Evolutionary conservation across 1,140 invertebrate species (phyloP).

Genomic region (Caenorhabditis remanei): DNA sequence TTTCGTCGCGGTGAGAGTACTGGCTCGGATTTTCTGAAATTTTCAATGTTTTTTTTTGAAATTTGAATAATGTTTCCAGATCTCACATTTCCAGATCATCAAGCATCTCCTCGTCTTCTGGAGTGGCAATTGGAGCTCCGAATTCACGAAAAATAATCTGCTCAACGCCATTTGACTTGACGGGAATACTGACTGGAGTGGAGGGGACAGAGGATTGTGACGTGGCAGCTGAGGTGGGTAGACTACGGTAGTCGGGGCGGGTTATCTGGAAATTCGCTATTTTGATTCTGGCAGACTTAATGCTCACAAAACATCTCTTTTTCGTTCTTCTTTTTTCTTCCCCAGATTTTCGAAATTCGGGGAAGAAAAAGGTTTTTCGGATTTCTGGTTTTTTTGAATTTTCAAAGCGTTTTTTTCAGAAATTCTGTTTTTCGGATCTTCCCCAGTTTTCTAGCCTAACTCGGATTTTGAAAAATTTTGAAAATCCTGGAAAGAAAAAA

Average conservation of each 20-base stretch:
- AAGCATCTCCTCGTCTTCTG: constrained; percentile 37
- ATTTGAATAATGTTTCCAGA: background rate
- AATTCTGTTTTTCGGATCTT: too few relatives aligned
- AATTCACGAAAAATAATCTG: constrained; percentile 30
- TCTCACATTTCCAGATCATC: constrained; percentile 48
- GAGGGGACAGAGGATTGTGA: constrained; percentile 39
- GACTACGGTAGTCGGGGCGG: constrained; percentile 41
- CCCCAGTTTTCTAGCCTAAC: too few relatives aligned
- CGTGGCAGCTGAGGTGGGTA: constrained; percentile 31
- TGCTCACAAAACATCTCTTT: background rate
- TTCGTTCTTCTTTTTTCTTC: too few relatives aligned
- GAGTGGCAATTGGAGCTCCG: constrained; percentile 31
- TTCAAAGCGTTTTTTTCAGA: too few relatives aligned
- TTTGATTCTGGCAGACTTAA: background rate
- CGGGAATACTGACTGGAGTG: background rate
- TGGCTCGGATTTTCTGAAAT: constrained; percentile 35
- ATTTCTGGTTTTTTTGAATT: too few relatives aligned
- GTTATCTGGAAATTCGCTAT: background rate
- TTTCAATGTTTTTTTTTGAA: background rate
- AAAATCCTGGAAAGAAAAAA: too few relatives aligned
- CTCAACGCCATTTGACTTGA: background rate
- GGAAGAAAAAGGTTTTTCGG: too few relatives aligned
- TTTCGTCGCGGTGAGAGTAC: constrained; percentile 2
- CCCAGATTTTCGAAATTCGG: too few relatives aligned
- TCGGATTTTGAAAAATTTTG: too few relatives aligned